These are phyloP conservation scores for Mungos mungo DNA, from an alignment of 2,113 vertebrate genomes.

Conservation along the genomic window DNA sequence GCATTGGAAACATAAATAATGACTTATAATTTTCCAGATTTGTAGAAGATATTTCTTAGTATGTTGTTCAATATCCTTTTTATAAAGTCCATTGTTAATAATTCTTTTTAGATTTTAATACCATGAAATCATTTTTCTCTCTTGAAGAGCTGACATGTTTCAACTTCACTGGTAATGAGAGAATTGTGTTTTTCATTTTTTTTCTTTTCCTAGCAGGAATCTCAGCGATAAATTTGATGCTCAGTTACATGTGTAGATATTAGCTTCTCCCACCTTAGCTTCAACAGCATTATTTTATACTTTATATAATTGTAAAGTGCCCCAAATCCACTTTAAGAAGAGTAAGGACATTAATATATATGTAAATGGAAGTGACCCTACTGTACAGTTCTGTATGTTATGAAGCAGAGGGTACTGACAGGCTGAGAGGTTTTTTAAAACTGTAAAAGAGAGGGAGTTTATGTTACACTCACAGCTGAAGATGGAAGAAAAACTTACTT, in stretches of 20 bases:
- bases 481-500: background rate
- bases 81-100: background rate
- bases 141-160: background rate
- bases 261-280: background rate
- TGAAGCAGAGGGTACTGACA: background rate
- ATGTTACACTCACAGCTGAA: background rate
- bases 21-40: background rate
- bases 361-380: background rate
- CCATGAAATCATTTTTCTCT: background rate
- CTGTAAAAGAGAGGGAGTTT: background rate
- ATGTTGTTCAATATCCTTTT: background rate
- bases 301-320: background rate
- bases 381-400: background rate
- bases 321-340: background rate
- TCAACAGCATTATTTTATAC: background rate
- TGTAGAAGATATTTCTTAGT: conserved; percentile 6
- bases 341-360: background rate
- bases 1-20: background rate
- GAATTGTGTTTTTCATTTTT: background rate
- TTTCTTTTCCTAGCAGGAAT: background rate
- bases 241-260: background rate
- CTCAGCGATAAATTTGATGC: background rate
- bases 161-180: background rate
- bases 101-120: background rate
- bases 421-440: background rate